Percentiles rank a stretch among this genome's conserved stretches.
Conservation (phyloP, 2,888 invertebrate species). For the Ophion costatus region DNA sequence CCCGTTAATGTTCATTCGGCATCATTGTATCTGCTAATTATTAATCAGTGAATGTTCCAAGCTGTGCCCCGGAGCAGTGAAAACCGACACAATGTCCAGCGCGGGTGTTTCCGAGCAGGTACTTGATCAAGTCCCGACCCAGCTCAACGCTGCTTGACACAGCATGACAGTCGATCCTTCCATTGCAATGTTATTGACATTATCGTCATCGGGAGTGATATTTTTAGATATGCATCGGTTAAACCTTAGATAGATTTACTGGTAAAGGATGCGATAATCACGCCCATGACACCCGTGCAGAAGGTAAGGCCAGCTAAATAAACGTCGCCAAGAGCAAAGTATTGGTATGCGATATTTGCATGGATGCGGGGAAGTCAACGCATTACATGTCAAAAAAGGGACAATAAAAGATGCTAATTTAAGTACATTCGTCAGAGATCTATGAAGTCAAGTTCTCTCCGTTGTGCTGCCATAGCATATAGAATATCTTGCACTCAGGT, state of each 20-base stretch:
- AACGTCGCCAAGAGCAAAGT: background rate
- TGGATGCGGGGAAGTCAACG: background rate
- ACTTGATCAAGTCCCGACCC: conserved; percentile 37
- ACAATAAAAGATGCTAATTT: background rate
- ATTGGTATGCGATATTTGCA: background rate
- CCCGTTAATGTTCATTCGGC: too few species aligned
- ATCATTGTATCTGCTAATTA: too few species aligned
- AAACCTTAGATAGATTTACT: conserved; percentile 49
- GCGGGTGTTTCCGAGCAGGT: conserved; percentile 56
- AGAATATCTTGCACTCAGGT: too few species aligned
- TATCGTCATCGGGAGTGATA: background rate
- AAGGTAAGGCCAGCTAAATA: background rate
- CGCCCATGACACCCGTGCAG: conserved; percentile 9
- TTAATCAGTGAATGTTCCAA: background rate
- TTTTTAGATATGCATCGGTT: background rate
- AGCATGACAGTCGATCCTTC: too few species aligned
- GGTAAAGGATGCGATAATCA: conserved; percentile 70
- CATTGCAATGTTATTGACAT: too few species aligned
- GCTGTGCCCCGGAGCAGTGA: conserved; percentile 80
- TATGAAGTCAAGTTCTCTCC: too few species aligned
- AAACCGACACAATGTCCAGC: conserved; percentile 74
- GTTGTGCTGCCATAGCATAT: too few species aligned
- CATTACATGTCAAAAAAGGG: background rate
- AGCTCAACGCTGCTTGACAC: conserved; percentile 62
- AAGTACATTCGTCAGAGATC: too few species aligned